phyloP scores from a whole-genome alignment of 1,140 invertebrate genomes.

The Drosophila navojoa region DNA sequence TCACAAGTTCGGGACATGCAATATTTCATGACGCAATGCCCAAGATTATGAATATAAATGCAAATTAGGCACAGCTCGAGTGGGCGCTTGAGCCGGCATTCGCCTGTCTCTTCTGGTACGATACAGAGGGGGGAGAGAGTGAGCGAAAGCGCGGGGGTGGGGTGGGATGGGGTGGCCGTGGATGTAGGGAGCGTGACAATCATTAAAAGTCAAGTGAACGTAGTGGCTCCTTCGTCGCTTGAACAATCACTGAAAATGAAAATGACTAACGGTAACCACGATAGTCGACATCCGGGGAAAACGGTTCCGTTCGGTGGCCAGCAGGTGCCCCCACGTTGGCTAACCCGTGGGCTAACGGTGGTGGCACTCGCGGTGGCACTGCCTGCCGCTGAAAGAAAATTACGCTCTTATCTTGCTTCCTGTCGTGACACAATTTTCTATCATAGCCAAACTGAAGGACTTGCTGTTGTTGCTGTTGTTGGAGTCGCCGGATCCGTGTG shows the following conservation, averaged over 20 bases:
- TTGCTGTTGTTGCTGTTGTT: slow-evolving; percentile 21
- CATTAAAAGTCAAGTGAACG: slow-evolving; percentile 78
- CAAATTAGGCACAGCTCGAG: slow-evolving; percentile 68
- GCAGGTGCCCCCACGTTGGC: background rate
- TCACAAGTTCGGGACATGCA: slow-evolving; percentile 78
- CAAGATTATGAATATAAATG: slow-evolving; percentile 82
- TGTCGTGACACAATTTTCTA: slow-evolving; percentile 84
- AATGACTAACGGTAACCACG: slow-evolving; percentile 82
- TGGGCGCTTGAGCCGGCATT: background rate
- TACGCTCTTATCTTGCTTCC: slow-evolving; percentile 83
- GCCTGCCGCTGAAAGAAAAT: slow-evolving; percentile 75
- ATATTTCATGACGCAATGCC: slow-evolving; percentile 81
- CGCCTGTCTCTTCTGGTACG: slow-evolving; percentile 60
- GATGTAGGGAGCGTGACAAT: slow-evolving; percentile 74
- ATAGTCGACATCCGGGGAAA: slow-evolving; percentile 73
- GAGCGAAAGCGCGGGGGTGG: background rate
- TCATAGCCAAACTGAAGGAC: slow-evolving; percentile 67
- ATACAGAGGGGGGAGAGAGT: background rate
- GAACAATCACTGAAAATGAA: slow-evolving; percentile 83
- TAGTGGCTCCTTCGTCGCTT: slow-evolving; percentile 64
- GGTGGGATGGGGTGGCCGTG: slow-evolving; percentile 2
- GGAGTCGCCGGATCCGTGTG: slow-evolving; percentile 15
- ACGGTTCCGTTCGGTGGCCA: slow-evolving; percentile 37
- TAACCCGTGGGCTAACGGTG: background rate
- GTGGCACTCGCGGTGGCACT: background rate